Conservation (phyloP, 2,797 vertebrate genomes). For the Chaetophractus vellerosus region DNA sequence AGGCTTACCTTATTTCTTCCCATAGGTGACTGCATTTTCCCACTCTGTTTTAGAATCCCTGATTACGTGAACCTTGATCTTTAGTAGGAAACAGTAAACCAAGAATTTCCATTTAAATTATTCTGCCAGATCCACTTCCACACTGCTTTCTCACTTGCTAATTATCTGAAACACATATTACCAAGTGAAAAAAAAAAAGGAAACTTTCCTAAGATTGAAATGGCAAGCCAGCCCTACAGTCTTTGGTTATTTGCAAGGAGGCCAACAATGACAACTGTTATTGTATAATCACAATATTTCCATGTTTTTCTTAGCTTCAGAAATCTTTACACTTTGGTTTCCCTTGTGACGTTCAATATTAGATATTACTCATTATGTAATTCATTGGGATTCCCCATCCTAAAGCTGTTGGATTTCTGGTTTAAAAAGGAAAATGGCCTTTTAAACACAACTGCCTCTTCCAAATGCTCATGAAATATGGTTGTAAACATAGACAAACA, state of each 20-base stretch:
- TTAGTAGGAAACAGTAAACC: background rate
- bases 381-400: background rate
- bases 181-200: background rate
- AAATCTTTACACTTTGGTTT: background rate
- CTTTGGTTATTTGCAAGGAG: background rate
- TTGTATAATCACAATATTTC: background rate
- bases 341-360: background rate
- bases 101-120: conserved; percentile 45
- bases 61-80: conserved; percentile 46
- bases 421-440: background rate
- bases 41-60: conserved; percentile 5
- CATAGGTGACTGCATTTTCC: background rate
- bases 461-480: background rate
- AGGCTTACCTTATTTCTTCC: background rate
- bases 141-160: conserved; percentile 51
- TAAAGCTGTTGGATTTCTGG: conserved; percentile 20
- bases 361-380: background rate
- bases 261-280: background rate
- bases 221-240: background rate
- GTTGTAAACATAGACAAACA: background rate
- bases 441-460: background rate
- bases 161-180: conserved; percentile 58
- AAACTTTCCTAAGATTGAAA: conserved; percentile 40
- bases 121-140: background rate
- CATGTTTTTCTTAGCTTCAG: conserved; percentile 43